Evolutionary conservation across 2,797 vertebrate genomes (phyloP).

Genomic region (Aplochiton taeniatus): DNA sequence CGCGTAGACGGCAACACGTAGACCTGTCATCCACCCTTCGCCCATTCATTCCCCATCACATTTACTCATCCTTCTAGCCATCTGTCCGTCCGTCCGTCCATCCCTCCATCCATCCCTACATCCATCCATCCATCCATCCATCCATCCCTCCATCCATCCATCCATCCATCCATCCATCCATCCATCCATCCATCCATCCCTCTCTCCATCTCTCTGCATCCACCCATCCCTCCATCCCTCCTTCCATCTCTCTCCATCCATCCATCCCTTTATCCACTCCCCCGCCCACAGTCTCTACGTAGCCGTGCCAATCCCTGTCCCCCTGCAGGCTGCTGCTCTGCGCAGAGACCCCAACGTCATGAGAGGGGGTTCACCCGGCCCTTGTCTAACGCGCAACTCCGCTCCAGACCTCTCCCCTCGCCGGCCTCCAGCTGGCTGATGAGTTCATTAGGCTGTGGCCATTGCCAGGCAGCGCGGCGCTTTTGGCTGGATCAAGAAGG

Average conservation of each 20-base stretch:
- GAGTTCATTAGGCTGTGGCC: conserved; percentile 77
- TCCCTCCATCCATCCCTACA: conserved; percentile 1
- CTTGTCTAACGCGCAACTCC: conserved; percentile 33
- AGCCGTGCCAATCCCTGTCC: neutral
- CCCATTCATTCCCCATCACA: neutral
- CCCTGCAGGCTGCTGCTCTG: neutral
- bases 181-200: conserved; percentile 12
- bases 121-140: conserved; percentile 12
- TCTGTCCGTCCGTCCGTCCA: neutral
- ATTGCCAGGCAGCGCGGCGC: conserved; percentile 70
- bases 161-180: neutral
- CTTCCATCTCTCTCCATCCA: conserved; percentile 30
- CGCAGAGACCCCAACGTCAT: neutral
- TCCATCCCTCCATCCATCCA: conserved; percentile 1
- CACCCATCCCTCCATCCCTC: conserved; percentile 30
- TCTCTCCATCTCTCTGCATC: conserved; percentile 25
- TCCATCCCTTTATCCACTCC: neutral
- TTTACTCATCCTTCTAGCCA: neutral
- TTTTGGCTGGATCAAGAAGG: conserved; percentile 67
- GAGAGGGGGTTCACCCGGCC: neutral
- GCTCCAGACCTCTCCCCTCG: conserved; percentile 47
- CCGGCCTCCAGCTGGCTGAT: conserved; percentile 79
- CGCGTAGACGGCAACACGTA: no score
- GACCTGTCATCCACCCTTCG: no score
- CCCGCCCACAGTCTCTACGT: neutral